A percentile compares a stretch with the other conserved stretches of the same genome.
Conservation (phyloP, 2,888 invertebrate species). For the Miltochrista miniata region DNA sequence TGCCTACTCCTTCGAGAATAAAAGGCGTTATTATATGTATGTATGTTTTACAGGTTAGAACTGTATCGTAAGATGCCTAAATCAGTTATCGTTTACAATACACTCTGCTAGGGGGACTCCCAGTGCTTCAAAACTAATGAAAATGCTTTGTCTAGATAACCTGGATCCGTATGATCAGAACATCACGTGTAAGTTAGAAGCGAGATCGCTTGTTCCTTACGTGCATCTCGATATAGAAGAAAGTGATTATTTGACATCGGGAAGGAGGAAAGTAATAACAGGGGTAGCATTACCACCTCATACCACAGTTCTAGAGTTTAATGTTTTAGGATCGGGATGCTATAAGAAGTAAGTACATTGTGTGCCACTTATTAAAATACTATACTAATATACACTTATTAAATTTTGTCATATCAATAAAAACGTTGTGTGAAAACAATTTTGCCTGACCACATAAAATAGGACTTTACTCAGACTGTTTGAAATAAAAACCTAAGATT, state of each 20-base stretch:
- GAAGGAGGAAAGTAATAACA: constrained; percentile 63
- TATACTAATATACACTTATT: too few species aligned
- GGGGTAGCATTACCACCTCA: constrained; percentile 70
- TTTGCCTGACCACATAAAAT: too few species aligned
- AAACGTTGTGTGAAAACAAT: too few species aligned
- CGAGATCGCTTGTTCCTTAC: constrained; percentile 86
- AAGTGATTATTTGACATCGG: constrained; percentile 84
- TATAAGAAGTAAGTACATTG: constrained; percentile 70
- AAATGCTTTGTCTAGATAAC: constrained; percentile 50
- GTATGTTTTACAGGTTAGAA: too few species aligned
- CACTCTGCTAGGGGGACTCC: too few species aligned
- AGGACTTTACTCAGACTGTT: too few species aligned
- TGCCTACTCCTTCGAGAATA: too few species aligned
- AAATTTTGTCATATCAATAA: too few species aligned
- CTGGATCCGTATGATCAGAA: constrained; percentile 82
- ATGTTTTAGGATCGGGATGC: constrained; percentile 85
- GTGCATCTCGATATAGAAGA: constrained; percentile 88
- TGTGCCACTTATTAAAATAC: neutral
- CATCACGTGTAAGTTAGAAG: constrained; percentile 78
- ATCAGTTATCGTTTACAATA: too few species aligned
- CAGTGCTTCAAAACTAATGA: neutral
- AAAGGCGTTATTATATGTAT: too few species aligned
- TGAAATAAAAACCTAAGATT: too few species aligned
- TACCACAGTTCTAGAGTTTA: constrained; percentile 85
- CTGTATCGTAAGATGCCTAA: too few species aligned